phyloP scores from a whole-genome alignment of 2,113 vertebrate species.

The Campylomormyrus numenius region DNA sequence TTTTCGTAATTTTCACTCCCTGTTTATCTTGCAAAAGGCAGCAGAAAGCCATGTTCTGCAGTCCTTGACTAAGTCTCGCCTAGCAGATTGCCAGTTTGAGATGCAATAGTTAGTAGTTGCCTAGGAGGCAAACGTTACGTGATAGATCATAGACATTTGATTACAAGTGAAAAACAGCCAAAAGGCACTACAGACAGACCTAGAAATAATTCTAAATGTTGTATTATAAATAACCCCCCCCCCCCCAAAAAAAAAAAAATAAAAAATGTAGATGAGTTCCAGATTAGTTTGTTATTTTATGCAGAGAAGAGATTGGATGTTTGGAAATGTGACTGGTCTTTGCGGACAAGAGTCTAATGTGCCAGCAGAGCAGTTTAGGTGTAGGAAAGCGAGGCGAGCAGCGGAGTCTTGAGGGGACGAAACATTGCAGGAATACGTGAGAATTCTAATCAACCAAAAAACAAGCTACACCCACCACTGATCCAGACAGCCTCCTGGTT shows the following conservation, averaged over 20 bases:
- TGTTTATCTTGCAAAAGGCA: neutral
- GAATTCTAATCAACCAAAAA: conserved; percentile 49
- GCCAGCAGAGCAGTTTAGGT: conserved; percentile 27
- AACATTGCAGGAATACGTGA: conserved; percentile 54
- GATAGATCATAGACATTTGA: neutral
- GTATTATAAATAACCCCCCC: too few relatives aligned
- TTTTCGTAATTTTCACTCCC: neutral
- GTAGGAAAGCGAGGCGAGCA: conserved; percentile 49
- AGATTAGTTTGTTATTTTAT: neutral
- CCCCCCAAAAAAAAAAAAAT: too few relatives aligned
- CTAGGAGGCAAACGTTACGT: neutral
- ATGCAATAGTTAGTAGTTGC: neutral
- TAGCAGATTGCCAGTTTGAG: neutral
- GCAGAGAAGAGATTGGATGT: neutral
- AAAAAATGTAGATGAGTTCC: neutral
- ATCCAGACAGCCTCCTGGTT: neutral
- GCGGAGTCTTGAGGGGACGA: conserved; percentile 54
- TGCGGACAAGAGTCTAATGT: neutral
- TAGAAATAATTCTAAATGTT: neutral
- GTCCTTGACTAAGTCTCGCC: neutral
- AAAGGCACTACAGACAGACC: neutral
- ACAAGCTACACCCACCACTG: neutral
- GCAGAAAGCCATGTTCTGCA: neutral
- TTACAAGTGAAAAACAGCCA: neutral
- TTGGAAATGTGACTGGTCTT: neutral